These are phyloP conservation scores for Oryzias javanicus DNA, from an alignment of 2,113 vertebrate genomes.

Conservation along the genomic window DNA sequence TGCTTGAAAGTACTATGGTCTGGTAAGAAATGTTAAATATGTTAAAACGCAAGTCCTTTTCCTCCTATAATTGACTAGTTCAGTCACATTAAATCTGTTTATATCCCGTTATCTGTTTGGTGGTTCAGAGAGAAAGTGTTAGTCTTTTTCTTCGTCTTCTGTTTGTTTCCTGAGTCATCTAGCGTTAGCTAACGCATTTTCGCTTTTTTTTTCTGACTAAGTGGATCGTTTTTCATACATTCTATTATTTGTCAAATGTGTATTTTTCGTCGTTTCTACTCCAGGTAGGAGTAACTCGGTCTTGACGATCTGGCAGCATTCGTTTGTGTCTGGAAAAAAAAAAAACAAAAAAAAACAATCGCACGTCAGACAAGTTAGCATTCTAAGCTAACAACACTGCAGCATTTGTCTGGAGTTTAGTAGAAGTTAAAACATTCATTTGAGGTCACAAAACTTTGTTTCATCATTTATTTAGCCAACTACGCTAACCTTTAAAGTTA, in stretches of 20 bases:
- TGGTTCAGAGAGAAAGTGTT: too few relatives aligned
- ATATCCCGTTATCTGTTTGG: too few relatives aligned
- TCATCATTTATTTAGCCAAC: too few relatives aligned
- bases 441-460: too few relatives aligned
- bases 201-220: not conserved
- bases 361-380: slow-evolving; percentile 17
- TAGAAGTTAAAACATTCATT: too few relatives aligned
- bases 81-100: too few relatives aligned
- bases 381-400: slow-evolving; percentile 23
- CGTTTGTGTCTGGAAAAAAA: not conserved
- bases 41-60: slow-evolving; percentile 4
- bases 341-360: not conserved
- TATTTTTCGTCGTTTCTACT: not conserved
- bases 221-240: not conserved
- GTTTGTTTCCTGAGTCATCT: slow-evolving; percentile 57
- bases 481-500: too few relatives aligned
- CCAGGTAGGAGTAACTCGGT: fast-evolving
- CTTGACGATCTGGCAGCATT: too few relatives aligned
- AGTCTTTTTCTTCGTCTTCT: not conserved
- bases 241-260: not conserved
- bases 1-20: slow-evolving; percentile 91
- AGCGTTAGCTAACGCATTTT: slow-evolving; percentile 19
- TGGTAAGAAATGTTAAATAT: slow-evolving; percentile 77
- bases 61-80: too few relatives aligned
- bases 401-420: slow-evolving; percentile 4